Percentiles rank a stretch among this genome's conserved stretches.
These are phyloP conservation scores for Stratiolaelaps scimitus DNA, from an alignment of 1,140 invertebrate genomes.

Conservation along the genomic window DNA sequence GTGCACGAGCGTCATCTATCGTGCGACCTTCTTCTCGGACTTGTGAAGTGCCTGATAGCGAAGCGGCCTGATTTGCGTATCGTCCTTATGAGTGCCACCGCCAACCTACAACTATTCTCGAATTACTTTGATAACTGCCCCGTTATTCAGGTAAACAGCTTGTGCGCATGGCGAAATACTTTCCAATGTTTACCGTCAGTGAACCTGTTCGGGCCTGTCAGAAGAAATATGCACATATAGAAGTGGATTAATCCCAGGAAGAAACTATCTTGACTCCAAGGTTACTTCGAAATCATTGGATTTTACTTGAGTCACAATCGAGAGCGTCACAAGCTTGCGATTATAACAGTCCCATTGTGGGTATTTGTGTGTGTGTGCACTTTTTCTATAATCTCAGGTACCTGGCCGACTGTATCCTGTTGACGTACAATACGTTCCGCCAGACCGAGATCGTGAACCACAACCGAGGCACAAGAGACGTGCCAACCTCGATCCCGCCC, in stretches of 20 bases:
- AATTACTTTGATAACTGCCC: constrained; percentile 71
- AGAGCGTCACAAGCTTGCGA: no score
- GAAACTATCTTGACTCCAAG: constrained; percentile 8
- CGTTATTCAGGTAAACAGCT: constrained; percentile 55
- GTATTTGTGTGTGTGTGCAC: no score
- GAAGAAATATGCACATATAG: constrained; percentile 21
- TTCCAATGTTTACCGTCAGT: constrained; percentile 11
- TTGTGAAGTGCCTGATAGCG: constrained; percentile 74
- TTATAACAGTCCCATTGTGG: no score
- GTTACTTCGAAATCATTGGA: no score
- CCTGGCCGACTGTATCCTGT: constrained; percentile 89
- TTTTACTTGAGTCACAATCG: no score
- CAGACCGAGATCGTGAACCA: constrained; percentile 55
- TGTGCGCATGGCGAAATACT: constrained; percentile 14
- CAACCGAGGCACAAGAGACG: constrained; percentile 53
- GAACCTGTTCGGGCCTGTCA: constrained; percentile 18
- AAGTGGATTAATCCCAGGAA: no score
- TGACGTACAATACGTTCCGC: constrained; percentile 67
- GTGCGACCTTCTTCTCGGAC: constrained; percentile 84
- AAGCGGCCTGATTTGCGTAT: constrained; percentile 70
- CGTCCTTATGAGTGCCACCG: constrained; percentile 96
- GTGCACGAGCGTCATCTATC: constrained; percentile 89
- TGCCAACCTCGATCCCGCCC: constrained; percentile 67
- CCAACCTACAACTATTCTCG: constrained; percentile 84
- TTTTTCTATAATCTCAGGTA: no score